Evolutionary conservation across 2,797 vertebrate species (phyloP).

Genomic region (Galaxias olidus): DNA sequence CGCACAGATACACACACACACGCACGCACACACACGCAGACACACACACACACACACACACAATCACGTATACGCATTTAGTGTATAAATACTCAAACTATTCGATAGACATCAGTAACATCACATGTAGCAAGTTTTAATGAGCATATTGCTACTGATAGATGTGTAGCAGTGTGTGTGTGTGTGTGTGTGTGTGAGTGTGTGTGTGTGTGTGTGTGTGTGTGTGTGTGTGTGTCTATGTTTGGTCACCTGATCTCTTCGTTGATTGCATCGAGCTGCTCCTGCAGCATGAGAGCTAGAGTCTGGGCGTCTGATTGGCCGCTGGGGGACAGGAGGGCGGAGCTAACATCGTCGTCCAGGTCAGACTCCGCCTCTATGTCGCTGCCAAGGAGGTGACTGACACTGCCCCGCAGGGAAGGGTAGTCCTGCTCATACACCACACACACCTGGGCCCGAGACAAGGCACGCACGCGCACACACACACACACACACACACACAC

Average conservation of each 20-base stretch:
- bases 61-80: background rate
- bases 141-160: too few relatives aligned
- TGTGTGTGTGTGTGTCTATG: constrained; percentile 30
- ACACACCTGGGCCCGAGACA: constrained; percentile 12
- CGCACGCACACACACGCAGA: constrained; percentile 7
- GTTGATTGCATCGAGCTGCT: constrained; percentile 95
- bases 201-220: constrained; percentile 31
- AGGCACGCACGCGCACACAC: background rate
- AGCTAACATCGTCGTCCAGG: constrained; percentile 88
- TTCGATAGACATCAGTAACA: background rate
- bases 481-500: constrained; percentile 7
- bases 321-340: constrained; percentile 84
- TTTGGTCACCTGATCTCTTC: constrained; percentile 90
- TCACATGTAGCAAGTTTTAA: constrained; percentile 11
- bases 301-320: constrained; percentile 95
- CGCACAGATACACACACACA: constrained; percentile 3
- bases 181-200: constrained; percentile 21
- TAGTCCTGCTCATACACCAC: constrained; percentile 84
- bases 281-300: constrained; percentile 92
- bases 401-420: constrained; percentile 78
- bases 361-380: constrained; percentile 89
- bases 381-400: constrained; percentile 84
- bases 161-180: constrained; percentile 15
- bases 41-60: background rate
- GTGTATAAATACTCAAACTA: background rate